Evolutionary conservation across 2,888 invertebrate species (phyloP).

Genomic region (Prosapia bicincta): DNA sequence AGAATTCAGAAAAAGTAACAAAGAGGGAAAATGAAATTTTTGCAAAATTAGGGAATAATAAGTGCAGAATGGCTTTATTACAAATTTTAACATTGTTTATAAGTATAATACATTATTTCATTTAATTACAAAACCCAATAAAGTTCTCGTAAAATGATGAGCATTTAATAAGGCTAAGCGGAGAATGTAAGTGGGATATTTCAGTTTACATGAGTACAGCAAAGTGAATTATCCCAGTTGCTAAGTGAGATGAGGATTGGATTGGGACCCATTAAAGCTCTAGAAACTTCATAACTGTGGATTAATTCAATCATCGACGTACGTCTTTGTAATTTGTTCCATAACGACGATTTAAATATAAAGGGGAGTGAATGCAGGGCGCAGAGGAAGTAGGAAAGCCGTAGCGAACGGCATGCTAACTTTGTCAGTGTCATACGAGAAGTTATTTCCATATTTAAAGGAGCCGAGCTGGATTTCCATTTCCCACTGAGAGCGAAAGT

Average conservation of each 20-base stretch:
- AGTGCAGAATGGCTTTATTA: no score
- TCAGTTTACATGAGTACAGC: neutral
- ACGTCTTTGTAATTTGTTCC: neutral
- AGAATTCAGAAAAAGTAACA: no score
- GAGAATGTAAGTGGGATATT: neutral
- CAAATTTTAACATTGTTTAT: no score
- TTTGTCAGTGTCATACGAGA: neutral
- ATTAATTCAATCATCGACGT: constrained; percentile 2
- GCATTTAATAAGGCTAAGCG: neutral
- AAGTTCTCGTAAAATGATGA: no score
- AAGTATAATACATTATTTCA: no score
- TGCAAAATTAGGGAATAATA: no score
- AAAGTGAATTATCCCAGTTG: neutral
- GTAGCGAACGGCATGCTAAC: neutral
- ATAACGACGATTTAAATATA: neutral
- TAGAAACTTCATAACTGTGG: neutral
- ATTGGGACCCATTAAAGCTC: neutral
- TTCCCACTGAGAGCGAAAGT: neutral
- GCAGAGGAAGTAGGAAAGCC: neutral
- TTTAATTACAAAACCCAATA: no score
- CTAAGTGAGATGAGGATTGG: neutral
- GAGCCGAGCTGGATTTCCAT: neutral
- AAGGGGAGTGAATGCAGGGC: neutral
- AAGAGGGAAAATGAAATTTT: no score
- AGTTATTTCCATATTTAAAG: neutral